Evolutionary conservation across 2,797 vertebrate species (phyloP).

Genomic region (Mastacembelus armatus): DNA sequence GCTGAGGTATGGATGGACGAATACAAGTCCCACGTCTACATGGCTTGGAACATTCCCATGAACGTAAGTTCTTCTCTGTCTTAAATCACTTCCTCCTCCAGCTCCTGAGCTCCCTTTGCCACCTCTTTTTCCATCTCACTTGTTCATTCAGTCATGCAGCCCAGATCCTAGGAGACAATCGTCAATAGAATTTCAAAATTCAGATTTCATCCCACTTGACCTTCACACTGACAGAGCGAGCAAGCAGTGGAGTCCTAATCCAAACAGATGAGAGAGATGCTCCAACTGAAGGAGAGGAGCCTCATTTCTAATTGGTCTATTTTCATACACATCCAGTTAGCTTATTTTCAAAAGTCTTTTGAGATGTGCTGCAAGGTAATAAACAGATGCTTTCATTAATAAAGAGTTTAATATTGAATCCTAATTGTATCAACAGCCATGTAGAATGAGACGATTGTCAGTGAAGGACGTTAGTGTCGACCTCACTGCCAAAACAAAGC

Average conservation of each 20-base stretch:
- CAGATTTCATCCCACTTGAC: slow-evolving; percentile 75
- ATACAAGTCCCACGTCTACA: slow-evolving; percentile 98
- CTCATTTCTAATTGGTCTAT: slow-evolving; percentile 63
- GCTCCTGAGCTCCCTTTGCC: slow-evolving; percentile 18
- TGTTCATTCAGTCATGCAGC: slow-evolving; percentile 59
- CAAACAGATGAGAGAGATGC: slow-evolving; percentile 44
- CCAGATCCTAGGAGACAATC: slow-evolving; percentile 30
- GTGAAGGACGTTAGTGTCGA: slow-evolving; percentile 50
- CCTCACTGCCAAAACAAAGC: slow-evolving; percentile 22
- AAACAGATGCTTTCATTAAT: slow-evolving; percentile 73
- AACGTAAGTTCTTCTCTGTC: slow-evolving; percentile 84
- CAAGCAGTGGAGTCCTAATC: slow-evolving; percentile 30
- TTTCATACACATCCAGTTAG: slow-evolving; percentile 69
- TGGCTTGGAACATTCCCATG: slow-evolving; percentile 99
- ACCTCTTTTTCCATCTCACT: slow-evolving; percentile 22
- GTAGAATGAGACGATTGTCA: slow-evolving; percentile 58
- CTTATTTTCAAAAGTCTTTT: slow-evolving; percentile 71
- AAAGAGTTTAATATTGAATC: slow-evolving; percentile 66
- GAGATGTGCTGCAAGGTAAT: slow-evolving; percentile 67
- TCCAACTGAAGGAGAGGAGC: slow-evolving; percentile 38
- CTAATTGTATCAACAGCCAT: slow-evolving; percentile 61
- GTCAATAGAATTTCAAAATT: slow-evolving; percentile 75
- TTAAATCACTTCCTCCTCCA: slow-evolving; percentile 13
- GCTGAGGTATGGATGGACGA: slow-evolving; percentile 99
- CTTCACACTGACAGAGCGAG: slow-evolving; percentile 60